Percentiles rank a stretch among this genome's conserved stretches.
phyloP scores from a whole-genome alignment of 2,888 invertebrate species.

The Sinopyrophorus schimmeli region DNA sequence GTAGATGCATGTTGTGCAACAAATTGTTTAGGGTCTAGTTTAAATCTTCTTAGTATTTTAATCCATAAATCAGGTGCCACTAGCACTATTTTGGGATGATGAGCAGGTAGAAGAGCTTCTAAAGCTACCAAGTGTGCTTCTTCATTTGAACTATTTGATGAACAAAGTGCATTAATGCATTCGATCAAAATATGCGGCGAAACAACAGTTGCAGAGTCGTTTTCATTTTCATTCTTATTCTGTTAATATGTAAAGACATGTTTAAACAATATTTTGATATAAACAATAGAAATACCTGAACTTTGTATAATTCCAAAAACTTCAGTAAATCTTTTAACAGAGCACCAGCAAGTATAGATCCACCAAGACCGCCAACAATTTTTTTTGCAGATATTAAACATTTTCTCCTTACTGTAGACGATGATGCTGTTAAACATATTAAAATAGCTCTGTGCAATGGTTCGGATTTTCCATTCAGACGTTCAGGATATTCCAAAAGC shows the following conservation, averaged over 20 bases:
- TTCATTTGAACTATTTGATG: conserved; percentile 47
- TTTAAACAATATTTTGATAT: not conserved
- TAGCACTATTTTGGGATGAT: conserved; percentile 71
- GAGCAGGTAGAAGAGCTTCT: conserved; percentile 71
- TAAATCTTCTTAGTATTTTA: conserved; percentile 62
- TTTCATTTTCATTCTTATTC: conserved; percentile 58
- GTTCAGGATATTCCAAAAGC: conserved; percentile 69
- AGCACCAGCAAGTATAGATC: conserved; percentile 64
- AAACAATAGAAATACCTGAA: conserved; percentile 41
- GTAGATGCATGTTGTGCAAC: conserved; percentile 62
- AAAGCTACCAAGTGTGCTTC: conserved; percentile 67
- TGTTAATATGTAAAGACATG: conserved; percentile 34
- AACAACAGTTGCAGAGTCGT: conserved; percentile 59
- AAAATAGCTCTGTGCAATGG: conserved; percentile 74
- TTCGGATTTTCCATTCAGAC: conserved; percentile 66
- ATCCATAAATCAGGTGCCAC: conserved; percentile 70
- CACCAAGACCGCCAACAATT: conserved; percentile 64
- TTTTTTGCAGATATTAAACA: conserved; percentile 65
- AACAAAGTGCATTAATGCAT: conserved; percentile 54
- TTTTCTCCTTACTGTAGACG: conserved; percentile 64
- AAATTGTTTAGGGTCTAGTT: conserved; percentile 63
- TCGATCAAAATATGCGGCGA: conserved; percentile 52
- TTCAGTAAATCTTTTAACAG: conserved; percentile 69
- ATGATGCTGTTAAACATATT: conserved; percentile 67
- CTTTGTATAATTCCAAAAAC: conserved; percentile 67